phyloP scores from a whole-genome alignment of 2,113 vertebrate genomes.

The Phylloscopus trochiloides region DNA sequence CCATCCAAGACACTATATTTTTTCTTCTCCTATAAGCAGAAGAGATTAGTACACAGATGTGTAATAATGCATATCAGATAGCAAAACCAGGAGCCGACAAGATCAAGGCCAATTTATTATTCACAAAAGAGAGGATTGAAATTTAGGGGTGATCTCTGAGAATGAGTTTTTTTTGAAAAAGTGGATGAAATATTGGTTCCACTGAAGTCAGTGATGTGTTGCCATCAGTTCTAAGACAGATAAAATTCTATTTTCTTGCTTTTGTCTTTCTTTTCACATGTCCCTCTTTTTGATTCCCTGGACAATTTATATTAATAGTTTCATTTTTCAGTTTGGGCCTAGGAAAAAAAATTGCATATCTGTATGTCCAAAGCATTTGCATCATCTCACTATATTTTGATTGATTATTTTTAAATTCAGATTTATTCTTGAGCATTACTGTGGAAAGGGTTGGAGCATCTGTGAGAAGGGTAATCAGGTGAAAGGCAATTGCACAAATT shows the following conservation, averaged over 20 bases:
- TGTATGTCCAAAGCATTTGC: neutral
- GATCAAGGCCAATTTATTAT: neutral
- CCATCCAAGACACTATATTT: neutral
- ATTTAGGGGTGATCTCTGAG: neutral
- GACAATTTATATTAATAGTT: neutral
- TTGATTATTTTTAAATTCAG: neutral
- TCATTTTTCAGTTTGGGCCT: neutral
- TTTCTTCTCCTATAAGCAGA: neutral
- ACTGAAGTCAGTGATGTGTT: neutral
- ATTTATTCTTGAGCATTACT: neutral
- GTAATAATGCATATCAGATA: neutral
- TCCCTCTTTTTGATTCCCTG: neutral
- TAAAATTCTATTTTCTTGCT: neutral
- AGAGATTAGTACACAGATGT: neutral
- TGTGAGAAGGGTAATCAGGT: neutral
- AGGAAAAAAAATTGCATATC: neutral
- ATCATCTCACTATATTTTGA: neutral
- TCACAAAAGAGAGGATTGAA: neutral
- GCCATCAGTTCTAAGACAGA: neutral
- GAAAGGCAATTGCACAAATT: neutral
- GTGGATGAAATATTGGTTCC: neutral
- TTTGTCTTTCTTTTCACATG: neutral
- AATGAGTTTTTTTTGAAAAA: accelerated
- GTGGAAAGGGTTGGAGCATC: neutral
- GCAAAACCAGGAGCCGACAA: neutral